A percentile compares a stretch with the other conserved stretches of the same genome.
Conservation (phyloP, 2,113 vertebrate species). For the Pandion haliaetus region DNA sequence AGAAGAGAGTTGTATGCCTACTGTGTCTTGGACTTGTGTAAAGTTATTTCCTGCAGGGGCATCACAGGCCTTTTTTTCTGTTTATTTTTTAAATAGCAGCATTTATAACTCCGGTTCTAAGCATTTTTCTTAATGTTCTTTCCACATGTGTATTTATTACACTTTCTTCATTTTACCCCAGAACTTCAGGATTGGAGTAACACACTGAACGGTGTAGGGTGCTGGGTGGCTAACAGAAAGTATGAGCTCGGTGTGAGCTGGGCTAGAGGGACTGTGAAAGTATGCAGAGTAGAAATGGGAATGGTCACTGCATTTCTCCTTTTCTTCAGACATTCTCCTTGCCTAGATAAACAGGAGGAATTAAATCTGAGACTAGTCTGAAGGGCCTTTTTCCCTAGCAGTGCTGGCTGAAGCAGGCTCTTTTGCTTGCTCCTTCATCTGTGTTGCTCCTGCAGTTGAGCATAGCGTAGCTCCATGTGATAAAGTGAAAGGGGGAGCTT, state of each 20-base stretch:
- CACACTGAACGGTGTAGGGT: accelerated
- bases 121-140: background rate
- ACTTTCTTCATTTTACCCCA: background rate
- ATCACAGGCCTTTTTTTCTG: background rate
- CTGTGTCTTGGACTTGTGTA: background rate
- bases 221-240: accelerated
- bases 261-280: background rate
- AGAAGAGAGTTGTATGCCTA: background rate
- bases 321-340: background rate
- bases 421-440: background rate
- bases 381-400: background rate
- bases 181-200: background rate
- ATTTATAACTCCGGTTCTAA: background rate
- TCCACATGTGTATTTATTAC: background rate
- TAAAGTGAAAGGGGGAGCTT: background rate
- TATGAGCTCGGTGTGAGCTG: background rate
- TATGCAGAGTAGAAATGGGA: background rate
- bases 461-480: background rate
- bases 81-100: background rate
- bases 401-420: background rate
- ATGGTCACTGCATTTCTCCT: background rate
- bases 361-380: background rate
- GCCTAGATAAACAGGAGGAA: background rate
- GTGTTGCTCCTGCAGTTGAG: background rate
- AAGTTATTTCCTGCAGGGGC: background rate